phyloP scores from a whole-genome alignment of 1,140 invertebrate species.

The Kradibia gibbosae region DNA sequence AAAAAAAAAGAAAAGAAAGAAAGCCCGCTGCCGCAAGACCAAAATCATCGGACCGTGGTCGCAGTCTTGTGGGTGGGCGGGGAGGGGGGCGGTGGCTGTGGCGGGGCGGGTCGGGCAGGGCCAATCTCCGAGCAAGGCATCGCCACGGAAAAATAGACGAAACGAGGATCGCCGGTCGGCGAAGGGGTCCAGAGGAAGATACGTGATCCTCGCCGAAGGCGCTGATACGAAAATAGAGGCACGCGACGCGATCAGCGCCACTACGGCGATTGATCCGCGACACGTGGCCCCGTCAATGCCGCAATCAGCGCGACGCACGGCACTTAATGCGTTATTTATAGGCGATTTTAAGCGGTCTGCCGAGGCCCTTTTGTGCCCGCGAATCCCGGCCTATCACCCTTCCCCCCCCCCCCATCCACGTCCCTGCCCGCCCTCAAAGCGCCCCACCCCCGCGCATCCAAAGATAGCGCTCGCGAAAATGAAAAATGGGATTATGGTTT shows the following conservation, averaged over 20 bases:
- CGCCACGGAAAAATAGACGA: background rate
- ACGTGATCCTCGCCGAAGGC: conserved; percentile 42
- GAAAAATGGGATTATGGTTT: conserved; percentile 49
- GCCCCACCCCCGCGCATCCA: too few species aligned
- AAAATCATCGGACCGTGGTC: background rate
- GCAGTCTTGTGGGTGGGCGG: background rate
- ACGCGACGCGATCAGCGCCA: conserved; percentile 67
- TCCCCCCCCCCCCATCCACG: background rate
- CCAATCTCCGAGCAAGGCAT: too few species aligned
- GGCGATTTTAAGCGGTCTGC: conserved; percentile 65
- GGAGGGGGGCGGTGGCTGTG: conserved; percentile 2
- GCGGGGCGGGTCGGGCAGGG: too few species aligned
- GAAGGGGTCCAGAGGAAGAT: conserved; percentile 50
- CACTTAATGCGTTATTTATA: conserved; percentile 70
- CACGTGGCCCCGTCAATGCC: conserved; percentile 71
- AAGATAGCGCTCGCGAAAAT: conserved; percentile 25
- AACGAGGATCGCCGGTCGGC: background rate
- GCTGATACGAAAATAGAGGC: conserved; percentile 71
- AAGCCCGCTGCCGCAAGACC: background rate
- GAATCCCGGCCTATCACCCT: too few species aligned
- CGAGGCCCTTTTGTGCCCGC: conserved; percentile 5
- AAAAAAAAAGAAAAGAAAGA: conserved; percentile 9
- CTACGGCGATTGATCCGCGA: conserved; percentile 68
- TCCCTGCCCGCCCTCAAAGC: too few species aligned
- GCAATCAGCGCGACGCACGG: conserved; percentile 67